These are phyloP conservation scores for Corydoras sp. DNA, from an alignment of 2,113 vertebrate genomes.

Conservation along the genomic window DNA sequence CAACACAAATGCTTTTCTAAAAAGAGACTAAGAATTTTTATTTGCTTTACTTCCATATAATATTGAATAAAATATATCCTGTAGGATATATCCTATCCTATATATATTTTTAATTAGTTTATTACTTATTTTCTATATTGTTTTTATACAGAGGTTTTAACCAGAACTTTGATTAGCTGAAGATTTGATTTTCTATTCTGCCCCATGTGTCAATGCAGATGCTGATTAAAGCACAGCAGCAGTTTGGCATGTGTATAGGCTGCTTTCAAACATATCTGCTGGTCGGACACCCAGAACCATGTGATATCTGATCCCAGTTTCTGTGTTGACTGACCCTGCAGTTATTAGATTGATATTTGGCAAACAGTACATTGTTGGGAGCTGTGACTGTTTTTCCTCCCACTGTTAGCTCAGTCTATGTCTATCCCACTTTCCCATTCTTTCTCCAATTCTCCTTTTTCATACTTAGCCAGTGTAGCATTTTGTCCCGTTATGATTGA, in stretches of 20 bases:
- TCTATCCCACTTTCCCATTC: conserved; percentile 15
- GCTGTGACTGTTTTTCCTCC: conserved; percentile 16
- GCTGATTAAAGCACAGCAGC: conserved; percentile 14
- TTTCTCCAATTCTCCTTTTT: conserved; percentile 29
- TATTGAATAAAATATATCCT: no score
- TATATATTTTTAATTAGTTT: no score
- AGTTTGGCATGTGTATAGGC: conserved; percentile 38
- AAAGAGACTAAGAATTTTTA: no score
- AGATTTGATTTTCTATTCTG: not conserved
- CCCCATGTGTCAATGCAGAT: not conserved
- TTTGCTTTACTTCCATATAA: no score
- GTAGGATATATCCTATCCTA: no score
- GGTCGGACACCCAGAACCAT: conserved; percentile 15
- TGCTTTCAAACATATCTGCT: conserved; percentile 20
- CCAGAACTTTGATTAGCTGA: not conserved
- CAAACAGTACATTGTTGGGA: conserved; percentile 30
- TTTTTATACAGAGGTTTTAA: not conserved
- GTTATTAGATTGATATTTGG: conserved; percentile 50
- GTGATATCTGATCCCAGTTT: conserved; percentile 33
- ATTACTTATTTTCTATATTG: no score
- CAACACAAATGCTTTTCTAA: no score
- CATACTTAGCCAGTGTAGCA: conserved; percentile 41
- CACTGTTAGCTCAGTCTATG: conserved; percentile 14
- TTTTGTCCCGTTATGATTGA: conserved; percentile 38
- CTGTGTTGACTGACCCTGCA: conserved; percentile 40